Evolutionary conservation across 2,888 invertebrate genomes (phyloP).

Genomic region (Cheiracanthium punctorium): DNA sequence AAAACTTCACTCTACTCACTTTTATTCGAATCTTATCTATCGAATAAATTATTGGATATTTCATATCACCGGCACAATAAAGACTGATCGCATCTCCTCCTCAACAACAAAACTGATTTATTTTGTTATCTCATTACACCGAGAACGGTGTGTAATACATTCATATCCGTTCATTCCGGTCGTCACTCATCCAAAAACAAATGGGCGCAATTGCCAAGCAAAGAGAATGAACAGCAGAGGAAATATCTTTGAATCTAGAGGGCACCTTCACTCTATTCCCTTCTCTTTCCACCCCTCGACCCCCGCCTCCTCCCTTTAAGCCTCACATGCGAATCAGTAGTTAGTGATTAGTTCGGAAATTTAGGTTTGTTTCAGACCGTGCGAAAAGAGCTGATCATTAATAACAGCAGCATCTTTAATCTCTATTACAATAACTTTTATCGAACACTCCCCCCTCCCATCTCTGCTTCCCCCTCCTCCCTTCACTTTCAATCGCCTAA

Average conservation of each 20-base stretch:
- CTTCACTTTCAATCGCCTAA: neutral
- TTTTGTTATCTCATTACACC: too few relatives aligned
- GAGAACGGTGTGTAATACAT: too few relatives aligned
- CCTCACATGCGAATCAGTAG: slow-evolving; percentile 24
- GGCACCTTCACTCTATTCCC: neutral
- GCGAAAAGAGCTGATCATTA: neutral
- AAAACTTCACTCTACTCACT: too few relatives aligned
- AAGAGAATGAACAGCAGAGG: neutral
- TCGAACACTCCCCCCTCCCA: neutral
- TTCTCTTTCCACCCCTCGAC: too few relatives aligned
- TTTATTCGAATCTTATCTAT: too few relatives aligned
- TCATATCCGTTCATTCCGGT: too few relatives aligned
- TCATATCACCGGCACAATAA: too few relatives aligned
- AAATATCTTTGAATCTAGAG: neutral
- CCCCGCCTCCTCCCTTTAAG: slow-evolving; percentile 23
- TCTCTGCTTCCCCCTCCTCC: neutral
- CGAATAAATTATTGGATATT: too few relatives aligned
- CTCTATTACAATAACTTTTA: slow-evolving; percentile 6
- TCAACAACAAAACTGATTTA: too few relatives aligned
- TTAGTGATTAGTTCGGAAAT: slow-evolving; percentile 41
- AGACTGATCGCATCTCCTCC: too few relatives aligned
- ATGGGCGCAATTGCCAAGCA: neutral
- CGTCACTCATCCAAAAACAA: too few relatives aligned
- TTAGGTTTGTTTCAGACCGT: neutral
- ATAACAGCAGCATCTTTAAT: neutral